Evolutionary conservation across 2,113 vertebrate genomes (phyloP).

Genomic region (Todiramphus chloris): DNA sequence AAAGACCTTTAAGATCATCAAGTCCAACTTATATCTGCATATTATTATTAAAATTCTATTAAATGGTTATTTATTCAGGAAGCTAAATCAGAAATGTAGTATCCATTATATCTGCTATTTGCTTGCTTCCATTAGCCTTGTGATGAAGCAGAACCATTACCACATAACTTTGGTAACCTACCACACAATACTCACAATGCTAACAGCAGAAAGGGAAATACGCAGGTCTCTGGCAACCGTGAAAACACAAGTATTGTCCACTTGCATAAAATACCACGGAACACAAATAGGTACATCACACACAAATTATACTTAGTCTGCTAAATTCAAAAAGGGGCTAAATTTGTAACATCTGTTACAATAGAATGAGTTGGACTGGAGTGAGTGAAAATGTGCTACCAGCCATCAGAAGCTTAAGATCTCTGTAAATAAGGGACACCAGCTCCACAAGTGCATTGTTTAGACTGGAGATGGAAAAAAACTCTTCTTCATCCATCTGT

Average conservation of each 20-base stretch:
- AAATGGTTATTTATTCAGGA: constrained; percentile 8
- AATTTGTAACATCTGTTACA: neutral
- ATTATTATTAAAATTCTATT: neutral
- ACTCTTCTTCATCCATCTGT: neutral
- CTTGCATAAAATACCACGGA: neutral
- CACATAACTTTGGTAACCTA: neutral
- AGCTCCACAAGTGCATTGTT: neutral
- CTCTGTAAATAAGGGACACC: neutral
- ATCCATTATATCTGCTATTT: neutral
- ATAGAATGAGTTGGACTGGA: neutral
- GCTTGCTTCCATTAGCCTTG: neutral
- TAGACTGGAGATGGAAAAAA: neutral
- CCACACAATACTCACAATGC: neutral
- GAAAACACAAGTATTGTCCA: neutral
- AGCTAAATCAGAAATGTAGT: neutral
- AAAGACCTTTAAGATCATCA: neutral
- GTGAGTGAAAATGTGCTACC: neutral
- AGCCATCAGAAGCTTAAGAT: neutral
- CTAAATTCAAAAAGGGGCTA: neutral
- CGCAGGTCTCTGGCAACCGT: neutral
- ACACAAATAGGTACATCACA: neutral
- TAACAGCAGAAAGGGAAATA: neutral
- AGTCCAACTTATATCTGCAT: neutral
- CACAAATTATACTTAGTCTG: neutral
- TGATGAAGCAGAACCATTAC: neutral